Base-by-base conservation (phyloP, 1,140 invertebrate species). In the Andricus grossulariae region DNA sequence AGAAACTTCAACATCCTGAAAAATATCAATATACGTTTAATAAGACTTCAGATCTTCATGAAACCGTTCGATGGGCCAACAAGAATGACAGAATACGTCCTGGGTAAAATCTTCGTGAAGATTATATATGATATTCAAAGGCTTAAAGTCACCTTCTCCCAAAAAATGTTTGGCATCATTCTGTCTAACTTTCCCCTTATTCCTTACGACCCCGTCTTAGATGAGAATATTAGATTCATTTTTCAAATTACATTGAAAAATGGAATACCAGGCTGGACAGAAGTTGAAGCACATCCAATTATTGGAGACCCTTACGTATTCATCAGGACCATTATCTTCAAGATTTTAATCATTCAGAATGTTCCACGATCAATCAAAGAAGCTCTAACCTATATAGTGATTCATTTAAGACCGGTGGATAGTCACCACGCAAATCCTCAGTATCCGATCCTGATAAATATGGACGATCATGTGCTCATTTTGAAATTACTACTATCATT, bases 101-200 rank as follows among this genome's bases (percentile, higher is more conserved):
- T 81, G 6, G 82, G 80, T 73, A 32, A 52, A 39, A 45, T 75
- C 6, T 82, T 81, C 12, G 73, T 79, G 0, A 81, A 74, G 13
- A 60, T 81, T 49, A 18, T 81, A 12, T 8, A 50, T 1, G 45
- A 70, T n/a, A 13, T 82, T 71, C 50, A 75, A 15, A 10, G 18
- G 18, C 71, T 13, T 0, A 75, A 55, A 13, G 3, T 39, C 15
- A 1, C 25, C 50, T 18, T 83, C 45, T 45, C 80, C 13, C 80
- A 82, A 39, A 49, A 77, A 57, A 2, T 80, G 19, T 83, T 82
- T 50, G 78, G 80, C 25, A 50, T 80, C n/a, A 82, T 83, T 54
- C 18, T 83, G 45, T 60, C 76, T n/a, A 78, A 80, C 10, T 72
- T 83, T 16, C 82, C 80, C 6, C 66, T 78, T 5, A 50, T 51